phyloP scores from a whole-genome alignment of 2,113 vertebrate genomes.

The Gadus macrocephalus region DNA sequence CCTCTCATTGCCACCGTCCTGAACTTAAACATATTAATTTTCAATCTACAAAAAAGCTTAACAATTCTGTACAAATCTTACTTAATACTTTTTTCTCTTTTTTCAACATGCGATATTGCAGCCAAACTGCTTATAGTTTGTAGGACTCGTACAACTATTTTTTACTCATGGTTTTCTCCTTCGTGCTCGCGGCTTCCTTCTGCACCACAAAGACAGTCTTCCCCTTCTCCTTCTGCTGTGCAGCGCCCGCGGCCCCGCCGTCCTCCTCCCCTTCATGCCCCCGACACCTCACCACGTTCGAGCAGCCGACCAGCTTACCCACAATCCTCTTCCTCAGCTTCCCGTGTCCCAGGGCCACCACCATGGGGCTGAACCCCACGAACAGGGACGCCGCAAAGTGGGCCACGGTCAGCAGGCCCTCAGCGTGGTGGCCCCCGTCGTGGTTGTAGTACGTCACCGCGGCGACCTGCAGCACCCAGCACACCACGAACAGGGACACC shows the following conservation, averaged over 20 bases:
- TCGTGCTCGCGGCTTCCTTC: conserved; percentile 18
- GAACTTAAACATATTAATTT: too few relatives aligned
- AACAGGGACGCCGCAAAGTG: conserved; percentile 74
- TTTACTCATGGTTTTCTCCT: conserved; percentile 22
- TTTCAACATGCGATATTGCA: too few relatives aligned
- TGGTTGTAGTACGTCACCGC: conserved; percentile 77
- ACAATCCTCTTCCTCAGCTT: conserved; percentile 67
- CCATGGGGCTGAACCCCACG: conserved; percentile 75
- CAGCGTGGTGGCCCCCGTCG: conserved; percentile 55
- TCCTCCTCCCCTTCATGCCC: not conserved
- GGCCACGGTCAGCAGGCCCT: conserved; percentile 70
- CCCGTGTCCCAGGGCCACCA: conserved; percentile 74
- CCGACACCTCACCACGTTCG: conserved; percentile 23
- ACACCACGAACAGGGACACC: conserved; percentile 70
- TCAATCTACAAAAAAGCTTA: too few relatives aligned
- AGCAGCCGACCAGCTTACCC: conserved; percentile 44
- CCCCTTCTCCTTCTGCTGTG: conserved; percentile 28
- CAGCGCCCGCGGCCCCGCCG: conserved; percentile 3
- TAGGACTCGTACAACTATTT: conserved; percentile 9
- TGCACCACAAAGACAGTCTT: conserved; percentile 37
- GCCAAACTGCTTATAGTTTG: too few relatives aligned
- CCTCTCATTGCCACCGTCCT: too few relatives aligned
- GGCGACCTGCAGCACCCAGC: conserved; percentile 74
- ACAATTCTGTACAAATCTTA: too few relatives aligned
- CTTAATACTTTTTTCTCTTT: too few relatives aligned